Base-by-base conservation (phyloP, 1,140 invertebrate genomes). In the Gonatopus flavifemur region DNA sequence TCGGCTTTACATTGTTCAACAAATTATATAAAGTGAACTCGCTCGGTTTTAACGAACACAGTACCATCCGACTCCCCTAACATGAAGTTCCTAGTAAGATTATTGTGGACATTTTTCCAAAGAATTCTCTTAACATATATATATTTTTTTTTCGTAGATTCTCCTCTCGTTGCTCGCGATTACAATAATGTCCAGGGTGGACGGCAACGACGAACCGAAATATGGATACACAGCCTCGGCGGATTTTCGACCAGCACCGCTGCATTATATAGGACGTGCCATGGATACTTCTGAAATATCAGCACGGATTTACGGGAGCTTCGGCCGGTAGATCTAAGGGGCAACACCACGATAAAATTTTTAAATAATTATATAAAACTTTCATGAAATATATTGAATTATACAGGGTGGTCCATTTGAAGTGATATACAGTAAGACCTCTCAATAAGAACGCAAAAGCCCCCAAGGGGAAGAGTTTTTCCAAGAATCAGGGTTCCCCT, bases 201-300 rank as follows among this genome's bases (percentile, higher is more conserved):
- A n/a, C 31, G 56, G 66, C 21, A 45, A 50, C 0, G 54, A 49
- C 32, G 51, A 58, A 28, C 25, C 46, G 16, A 25, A 10, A 2
- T 57, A 65, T 19, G 62, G 60, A 0, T 46, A 50, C 3, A 30
- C 40, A 0, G 47, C 25, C 30, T 46, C 44, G 18, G 59, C 68
- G 13, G 77, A 75, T 50, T 64, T 77, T 35, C 78, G 78, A 25
- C 77, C 46, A 2, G 77, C 78, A n/a, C 74, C 76, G 3, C 57
- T 79, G 4, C 70, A 57, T 3, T 76, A 78, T 38, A 79, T 81
- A 41, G 82, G 81, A 7, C 76, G 79, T 3, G 82, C 81, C 6
- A 62, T 82, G 4, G 82, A 84, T 38, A 83, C 82, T 4, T 78
- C 80, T 30, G 83, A 83, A 57, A 83, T 84, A n/a, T n/a, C n/a